Base-by-base conservation (phyloP, 2,797 vertebrate genomes). In the Betta splendens region DNA sequence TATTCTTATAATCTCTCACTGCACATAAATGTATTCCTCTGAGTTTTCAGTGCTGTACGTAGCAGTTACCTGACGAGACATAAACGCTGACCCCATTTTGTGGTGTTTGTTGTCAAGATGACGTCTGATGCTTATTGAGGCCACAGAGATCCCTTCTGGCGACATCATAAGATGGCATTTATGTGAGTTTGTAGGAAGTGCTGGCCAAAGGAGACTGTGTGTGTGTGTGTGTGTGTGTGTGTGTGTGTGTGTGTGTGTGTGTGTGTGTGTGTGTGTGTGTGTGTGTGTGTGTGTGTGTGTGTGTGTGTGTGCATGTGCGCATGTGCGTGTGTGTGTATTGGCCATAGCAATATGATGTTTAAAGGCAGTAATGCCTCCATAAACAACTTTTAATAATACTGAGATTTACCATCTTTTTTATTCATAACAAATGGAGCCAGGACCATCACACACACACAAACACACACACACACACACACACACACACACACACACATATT, bases 61-160 rank as follows among this genome's bases (percentile, higher is more conserved):
- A 44, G 22, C 47, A 43, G 37, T 63, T 69, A 61, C 60, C 35
- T 73, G 38, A 47, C 5, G 7, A 46, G 56, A 55, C 18, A 51
- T 54, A 60, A 33, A 40, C 23, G 17, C 8, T 73, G 70, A 65
- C 74, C 66, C 33, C 20, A 25, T 77, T 71, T 56, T 65, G 54
- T 52, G 3, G 25, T 39, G 42, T 61, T 71, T 52, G 16, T 52
- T 32, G 21, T 46, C 45, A 28, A 59, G 31, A 29, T 67, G 65
- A 78, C 13, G 22, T 70, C 29, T 36, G n/a, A 33, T 36, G 49
- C 42, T 44, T 36, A 43, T 31, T 49, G 42, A 59, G 57, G 43
- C 11, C 53, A 46, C 38, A 43, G 10, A 21, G 6, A 38, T 48
- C 0, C 4, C 31, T 40, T 62, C 31, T 35, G 60, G 22, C 36